Percentiles rank a stretch among this genome's conserved stretches.
phyloP scores from a whole-genome alignment of 2,113 vertebrate genomes.

The Loxodonta africana region DNA sequence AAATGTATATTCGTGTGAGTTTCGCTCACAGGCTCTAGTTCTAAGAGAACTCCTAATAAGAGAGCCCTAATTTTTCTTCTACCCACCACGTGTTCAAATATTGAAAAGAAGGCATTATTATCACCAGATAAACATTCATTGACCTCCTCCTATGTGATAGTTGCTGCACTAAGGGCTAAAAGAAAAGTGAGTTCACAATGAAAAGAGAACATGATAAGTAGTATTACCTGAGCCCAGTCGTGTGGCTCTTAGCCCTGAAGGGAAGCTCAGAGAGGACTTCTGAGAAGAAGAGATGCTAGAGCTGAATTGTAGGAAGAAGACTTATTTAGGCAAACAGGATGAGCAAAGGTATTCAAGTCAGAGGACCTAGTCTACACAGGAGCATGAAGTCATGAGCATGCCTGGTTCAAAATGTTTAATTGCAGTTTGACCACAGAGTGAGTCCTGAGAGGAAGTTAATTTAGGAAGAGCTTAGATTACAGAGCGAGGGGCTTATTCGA shows the following conservation, averaged over 20 bases:
- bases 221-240: background rate
- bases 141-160: background rate
- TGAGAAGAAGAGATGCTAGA: background rate
- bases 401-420: background rate
- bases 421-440: background rate
- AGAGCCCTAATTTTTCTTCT: background rate
- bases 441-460: background rate
- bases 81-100: background rate
- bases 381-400: background rate
- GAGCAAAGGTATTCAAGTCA: background rate
- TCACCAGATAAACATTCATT: background rate
- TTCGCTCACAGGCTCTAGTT: background rate
- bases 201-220: background rate
- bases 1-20: background rate
- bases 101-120: background rate
- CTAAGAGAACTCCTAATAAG: too few relatives aligned
- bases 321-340: background rate
- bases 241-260: background rate
- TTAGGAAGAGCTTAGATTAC: background rate
- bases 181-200: background rate
- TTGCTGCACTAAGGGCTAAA: background rate
- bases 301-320: background rate
- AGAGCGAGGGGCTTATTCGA: background rate
- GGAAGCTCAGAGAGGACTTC: background rate
- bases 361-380: background rate